Conservation (phyloP, 2,797 vertebrate species). For the Lateolabrax maculatus region DNA sequence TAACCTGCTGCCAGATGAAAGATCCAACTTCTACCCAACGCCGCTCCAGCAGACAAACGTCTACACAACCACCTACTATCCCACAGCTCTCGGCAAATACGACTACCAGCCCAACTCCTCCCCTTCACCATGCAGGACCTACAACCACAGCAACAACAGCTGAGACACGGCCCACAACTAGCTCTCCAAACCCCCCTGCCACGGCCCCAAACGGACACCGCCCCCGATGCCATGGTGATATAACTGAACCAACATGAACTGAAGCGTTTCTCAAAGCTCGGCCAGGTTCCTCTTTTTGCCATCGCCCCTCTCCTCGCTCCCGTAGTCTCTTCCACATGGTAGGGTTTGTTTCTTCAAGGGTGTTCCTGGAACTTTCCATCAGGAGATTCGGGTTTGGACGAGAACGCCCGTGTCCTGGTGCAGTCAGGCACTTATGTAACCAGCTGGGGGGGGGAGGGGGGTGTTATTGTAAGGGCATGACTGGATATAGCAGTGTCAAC, state of each 20-base stretch:
- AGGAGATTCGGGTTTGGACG: conserved; percentile 48
- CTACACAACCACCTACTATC: conserved; percentile 99
- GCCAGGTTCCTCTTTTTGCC: conserved; percentile 38
- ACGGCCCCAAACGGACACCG: conserved; percentile 45
- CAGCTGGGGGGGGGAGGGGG: not conserved
- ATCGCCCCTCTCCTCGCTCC: conserved; percentile 30
- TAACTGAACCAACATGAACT: conserved; percentile 51
- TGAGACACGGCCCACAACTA: conserved; percentile 82
- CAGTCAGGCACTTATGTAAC: conserved; percentile 49
- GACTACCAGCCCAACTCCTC: conserved; percentile 96
- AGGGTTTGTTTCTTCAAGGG: conserved; percentile 63
- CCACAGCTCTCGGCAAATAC: conserved; percentile 93
- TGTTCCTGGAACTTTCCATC: conserved; percentile 62
- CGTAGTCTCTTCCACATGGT: conserved; percentile 50
- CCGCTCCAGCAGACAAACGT: conserved; percentile 97
- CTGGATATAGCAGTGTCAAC: conserved; percentile 53
- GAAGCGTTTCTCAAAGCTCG: conserved; percentile 56
- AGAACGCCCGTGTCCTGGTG: conserved; percentile 31
- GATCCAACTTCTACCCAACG: conserved; percentile 93
- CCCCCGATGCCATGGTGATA: conserved; percentile 48
- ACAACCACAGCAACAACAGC: conserved; percentile 94
- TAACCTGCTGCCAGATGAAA: conserved; percentile 96
- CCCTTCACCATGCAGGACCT: conserved; percentile 96
- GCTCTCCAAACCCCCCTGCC: conserved; percentile 25
- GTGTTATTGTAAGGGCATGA: conserved; percentile 50